These are phyloP conservation scores for Scaptomyza graminum DNA, from an alignment of 1,140 invertebrate species.

Conservation along the genomic window DNA sequence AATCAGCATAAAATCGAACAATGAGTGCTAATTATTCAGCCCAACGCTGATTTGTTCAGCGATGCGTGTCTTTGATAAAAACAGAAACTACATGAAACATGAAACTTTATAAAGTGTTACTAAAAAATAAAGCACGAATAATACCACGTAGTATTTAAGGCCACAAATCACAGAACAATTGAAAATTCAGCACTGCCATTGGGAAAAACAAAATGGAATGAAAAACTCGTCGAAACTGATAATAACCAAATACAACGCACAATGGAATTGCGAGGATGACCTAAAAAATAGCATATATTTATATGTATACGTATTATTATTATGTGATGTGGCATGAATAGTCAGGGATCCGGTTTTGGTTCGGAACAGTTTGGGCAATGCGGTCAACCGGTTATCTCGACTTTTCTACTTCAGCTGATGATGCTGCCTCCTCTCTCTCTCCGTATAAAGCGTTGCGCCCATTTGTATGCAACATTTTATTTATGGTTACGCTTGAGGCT, in stretches of 20 bases:
- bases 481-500: slow-evolving; percentile 25
- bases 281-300: slow-evolving; percentile 13
- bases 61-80: slow-evolving; percentile 31
- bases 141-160: slow-evolving; percentile 16
- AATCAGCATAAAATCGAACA: background rate
- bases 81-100: background rate
- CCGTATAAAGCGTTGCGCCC: background rate
- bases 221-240: slow-evolving; percentile 9
- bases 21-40: slow-evolving; percentile 4
- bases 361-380: slow-evolving; percentile 16
- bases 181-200: slow-evolving; percentile 32
- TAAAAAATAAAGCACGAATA: slow-evolving; percentile 1
- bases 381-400: slow-evolving; percentile 45
- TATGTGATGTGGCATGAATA: slow-evolving; percentile 4
- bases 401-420: background rate
- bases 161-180: slow-evolving; percentile 20
- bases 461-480: slow-evolving; percentile 50
- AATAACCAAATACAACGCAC: background rate
- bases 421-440: background rate
- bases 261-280: slow-evolving; percentile 29
- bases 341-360: slow-evolving; percentile 4
- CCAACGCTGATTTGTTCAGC: slow-evolving; percentile 21
- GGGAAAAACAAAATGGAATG: background rate
- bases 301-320: slow-evolving; percentile 12
- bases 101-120: too few species aligned